These are phyloP conservation scores for Calidris pugnax DNA, from an alignment of 2,113 vertebrate species.

Conservation along the genomic window DNA sequence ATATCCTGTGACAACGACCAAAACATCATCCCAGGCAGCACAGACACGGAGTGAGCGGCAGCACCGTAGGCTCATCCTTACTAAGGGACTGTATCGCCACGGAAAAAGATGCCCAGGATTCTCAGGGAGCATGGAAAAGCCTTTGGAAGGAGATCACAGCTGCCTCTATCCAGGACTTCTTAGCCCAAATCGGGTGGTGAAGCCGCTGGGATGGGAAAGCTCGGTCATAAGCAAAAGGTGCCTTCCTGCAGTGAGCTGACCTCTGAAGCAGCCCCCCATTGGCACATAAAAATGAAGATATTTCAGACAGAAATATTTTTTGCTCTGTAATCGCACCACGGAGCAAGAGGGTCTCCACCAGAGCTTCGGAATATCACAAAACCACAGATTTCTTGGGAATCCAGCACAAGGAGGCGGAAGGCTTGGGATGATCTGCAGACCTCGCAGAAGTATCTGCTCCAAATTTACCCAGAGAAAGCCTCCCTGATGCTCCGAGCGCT, in stretches of 20 bases:
- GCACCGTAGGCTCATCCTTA: background rate
- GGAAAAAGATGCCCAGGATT: background rate
- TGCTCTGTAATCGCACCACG: rapidly evolving
- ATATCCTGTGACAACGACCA: rapidly evolving
- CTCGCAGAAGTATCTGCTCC: background rate
- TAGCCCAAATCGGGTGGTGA: no score
- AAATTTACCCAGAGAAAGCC: background rate
- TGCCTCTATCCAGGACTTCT: background rate
- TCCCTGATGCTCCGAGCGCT: background rate
- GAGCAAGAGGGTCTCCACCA: background rate
- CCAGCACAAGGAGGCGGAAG: background rate
- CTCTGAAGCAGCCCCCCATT: background rate
- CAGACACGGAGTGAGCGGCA: background rate
- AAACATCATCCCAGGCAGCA: background rate
- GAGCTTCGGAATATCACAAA: background rate
- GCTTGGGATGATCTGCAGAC: background rate
- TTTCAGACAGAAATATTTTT: background rate
- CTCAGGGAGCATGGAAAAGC: background rate
- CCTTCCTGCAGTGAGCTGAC: background rate
- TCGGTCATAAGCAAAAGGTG: background rate
- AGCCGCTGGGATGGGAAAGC: background rate
- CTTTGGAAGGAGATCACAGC: background rate
- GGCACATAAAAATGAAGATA: no score
- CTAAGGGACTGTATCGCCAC: rapidly evolving
- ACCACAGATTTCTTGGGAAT: background rate